Percentiles rank a stretch among this genome's conserved stretches.
Conservation (phyloP, 2,888 invertebrate genomes). For the Acanthacorydalis orientalis region DNA sequence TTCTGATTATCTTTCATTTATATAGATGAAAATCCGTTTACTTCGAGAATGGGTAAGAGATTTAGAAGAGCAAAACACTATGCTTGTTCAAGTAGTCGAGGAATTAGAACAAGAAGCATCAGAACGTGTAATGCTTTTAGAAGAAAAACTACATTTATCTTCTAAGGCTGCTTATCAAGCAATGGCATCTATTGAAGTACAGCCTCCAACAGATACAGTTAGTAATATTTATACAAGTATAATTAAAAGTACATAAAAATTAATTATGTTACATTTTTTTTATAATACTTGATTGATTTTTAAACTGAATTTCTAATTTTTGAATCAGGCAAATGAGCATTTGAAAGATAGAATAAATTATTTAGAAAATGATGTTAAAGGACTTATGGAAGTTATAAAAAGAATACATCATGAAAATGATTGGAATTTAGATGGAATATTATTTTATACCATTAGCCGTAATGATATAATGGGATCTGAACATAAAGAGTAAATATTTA, state of each 20-base stretch:
- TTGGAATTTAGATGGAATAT: slow-evolving; percentile 25
- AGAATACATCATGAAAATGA: slow-evolving; percentile 21
- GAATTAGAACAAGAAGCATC: slow-evolving; percentile 50
- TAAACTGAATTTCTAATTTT: neutral
- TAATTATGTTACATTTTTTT: neutral
- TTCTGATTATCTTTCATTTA: slow-evolving; percentile 6
- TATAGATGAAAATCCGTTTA: slow-evolving; percentile 44
- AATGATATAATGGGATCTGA: slow-evolving; percentile 20
- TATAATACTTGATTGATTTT: too few species aligned
- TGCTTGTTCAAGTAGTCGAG: slow-evolving; percentile 46
- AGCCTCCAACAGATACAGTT: neutral
- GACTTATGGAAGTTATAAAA: slow-evolving; percentile 29
- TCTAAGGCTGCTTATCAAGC: slow-evolving; percentile 1
- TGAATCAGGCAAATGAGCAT: slow-evolving; percentile 11
- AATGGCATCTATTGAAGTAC: neutral
- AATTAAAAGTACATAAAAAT: slow-evolving; percentile 9
- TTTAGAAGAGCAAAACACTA: slow-evolving; percentile 47
- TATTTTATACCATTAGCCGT: slow-evolving; percentile 26
- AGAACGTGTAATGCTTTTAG: slow-evolving; percentile 34
- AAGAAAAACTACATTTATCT: slow-evolving; percentile 29
- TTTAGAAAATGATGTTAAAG: slow-evolving; percentile 23
- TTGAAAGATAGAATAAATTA: slow-evolving; percentile 18
- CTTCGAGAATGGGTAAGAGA: slow-evolving; percentile 49
- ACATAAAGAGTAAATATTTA: neutral
- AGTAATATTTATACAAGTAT: neutral